Base-by-base conservation (phyloP, 2,113 vertebrate species). In the Lampris incognitus region DNA sequence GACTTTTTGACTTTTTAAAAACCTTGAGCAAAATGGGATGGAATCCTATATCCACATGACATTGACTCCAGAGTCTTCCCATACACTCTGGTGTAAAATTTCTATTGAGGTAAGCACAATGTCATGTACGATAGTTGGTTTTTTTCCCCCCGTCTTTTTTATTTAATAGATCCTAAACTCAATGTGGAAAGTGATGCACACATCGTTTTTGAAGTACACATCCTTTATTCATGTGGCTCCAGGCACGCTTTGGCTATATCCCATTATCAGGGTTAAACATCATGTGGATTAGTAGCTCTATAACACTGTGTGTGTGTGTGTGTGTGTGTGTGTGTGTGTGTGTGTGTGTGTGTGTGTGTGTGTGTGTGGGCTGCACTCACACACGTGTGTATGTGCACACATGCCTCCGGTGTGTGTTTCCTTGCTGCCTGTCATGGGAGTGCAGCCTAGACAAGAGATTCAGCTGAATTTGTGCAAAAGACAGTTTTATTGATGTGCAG, bases 381-480 rank as follows among this genome's bases (percentile, higher is more conserved):
- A 36, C 10, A 24, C 41, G 39, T 42, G 37, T 41, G 59, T 42
- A 9, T 61, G 59, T 4, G 39, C 41, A 39, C 41, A 39, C n/a
- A 6, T 39, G 59, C 41, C 48, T 44, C 24, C 6, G 37, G 44
- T 39, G 11, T 10, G 39, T 49, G 67, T 75, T 80, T 86, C 57
- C 24, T 42, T 81, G 55, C 73, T 74, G 54, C 68, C 41, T 75
- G 78, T 74, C 73, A 64, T 69, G 83, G 82, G 74, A 84, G 46
- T 56, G 36, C 5, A 73, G 79, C 76, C 62, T 57, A 56, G 64
- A 63, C 49, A 50, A 58, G 60, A 57, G 40, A 74, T 74, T 64
- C 69, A 71, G 80, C 75, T 80, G 60, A 74, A 82, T 79, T 65
- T 64, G 88, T 63, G 71, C 66, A 66, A 76, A 69, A 61, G 37